A percentile compares a stretch with the other conserved stretches of the same genome.
These are phyloP conservation scores for Myotis yumanensis DNA, from an alignment of 2,113 vertebrate species.

Conservation along the genomic window DNA sequence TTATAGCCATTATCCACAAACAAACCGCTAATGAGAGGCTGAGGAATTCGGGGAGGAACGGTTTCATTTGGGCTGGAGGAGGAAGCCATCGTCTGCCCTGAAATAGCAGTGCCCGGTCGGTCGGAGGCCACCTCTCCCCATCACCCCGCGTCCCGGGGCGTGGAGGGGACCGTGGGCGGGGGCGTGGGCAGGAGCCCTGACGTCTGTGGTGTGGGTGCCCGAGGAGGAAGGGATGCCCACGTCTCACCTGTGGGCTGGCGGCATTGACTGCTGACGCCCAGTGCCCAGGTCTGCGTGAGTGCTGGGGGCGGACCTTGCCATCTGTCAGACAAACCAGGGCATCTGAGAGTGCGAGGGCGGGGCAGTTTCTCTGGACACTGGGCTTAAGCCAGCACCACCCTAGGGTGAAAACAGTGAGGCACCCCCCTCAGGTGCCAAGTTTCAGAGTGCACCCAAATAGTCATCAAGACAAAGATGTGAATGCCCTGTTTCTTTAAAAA, in stretches of 20 bases:
- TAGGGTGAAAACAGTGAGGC: rapidly evolving
- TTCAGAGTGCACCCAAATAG: not conserved
- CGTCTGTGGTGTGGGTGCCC: not conserved
- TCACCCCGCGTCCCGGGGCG: not conserved
- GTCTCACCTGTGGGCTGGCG: not conserved
- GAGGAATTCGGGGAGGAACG: constrained; percentile 81
- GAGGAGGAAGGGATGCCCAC: not conserved
- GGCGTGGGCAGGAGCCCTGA: not conserved
- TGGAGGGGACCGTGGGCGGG: not conserved
- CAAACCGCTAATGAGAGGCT: constrained; percentile 89
- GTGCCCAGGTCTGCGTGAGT: rapidly evolving
- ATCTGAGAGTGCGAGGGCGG: too few species aligned
- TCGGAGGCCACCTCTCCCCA: constrained; percentile 29
- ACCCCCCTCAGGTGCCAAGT: not conserved
- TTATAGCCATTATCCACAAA: constrained; percentile 89
- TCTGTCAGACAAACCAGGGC: not conserved
- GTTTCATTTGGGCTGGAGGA: constrained; percentile 82
- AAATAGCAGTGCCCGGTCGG: constrained; percentile 77
- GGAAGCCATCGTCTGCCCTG: constrained; percentile 81
- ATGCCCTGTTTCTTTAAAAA: not conserved
- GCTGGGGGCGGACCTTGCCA: rapidly evolving
- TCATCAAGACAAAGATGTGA: not conserved
- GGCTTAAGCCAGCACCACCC: not conserved
- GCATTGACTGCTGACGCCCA: rapidly evolving
- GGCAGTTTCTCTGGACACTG: not conserved